A percentile compares a stretch with the other conserved stretches of the same genome.
These are phyloP conservation scores for Ammodytes dubius DNA, from an alignment of 2,113 vertebrate genomes.

Conservation along the genomic window DNA sequence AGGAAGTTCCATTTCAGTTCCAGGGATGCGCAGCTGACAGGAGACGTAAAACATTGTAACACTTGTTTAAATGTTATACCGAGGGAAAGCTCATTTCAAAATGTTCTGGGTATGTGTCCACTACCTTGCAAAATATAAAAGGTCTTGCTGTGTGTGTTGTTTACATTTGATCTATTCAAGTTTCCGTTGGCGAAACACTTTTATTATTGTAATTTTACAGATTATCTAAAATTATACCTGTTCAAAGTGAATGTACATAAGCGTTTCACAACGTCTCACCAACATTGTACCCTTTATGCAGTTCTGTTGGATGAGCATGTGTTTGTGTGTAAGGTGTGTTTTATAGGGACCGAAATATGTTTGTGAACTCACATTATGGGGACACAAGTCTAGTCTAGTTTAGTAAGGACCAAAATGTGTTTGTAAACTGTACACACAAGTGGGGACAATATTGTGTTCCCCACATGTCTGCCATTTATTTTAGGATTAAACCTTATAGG, in stretches of 20 bases:
- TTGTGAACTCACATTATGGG: background rate
- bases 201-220: background rate
- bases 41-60: conserved; percentile 12
- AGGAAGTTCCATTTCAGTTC: conserved; percentile 29
- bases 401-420: background rate
- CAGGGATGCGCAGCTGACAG: conserved; percentile 8
- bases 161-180: conserved; percentile 17
- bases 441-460: background rate
- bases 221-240: background rate
- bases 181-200: background rate
- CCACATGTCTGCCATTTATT: background rate
- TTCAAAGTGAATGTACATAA: background rate
- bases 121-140: conserved; percentile 23
- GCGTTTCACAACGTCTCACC: background rate
- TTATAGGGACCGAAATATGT: background rate
- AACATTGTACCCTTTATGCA: background rate
- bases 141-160: conserved; percentile 38
- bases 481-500: background rate
- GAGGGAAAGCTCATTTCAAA: background rate
- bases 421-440: background rate
- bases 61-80: conserved; percentile 26
- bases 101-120: conserved; percentile 15
- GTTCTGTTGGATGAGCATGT: background rate
- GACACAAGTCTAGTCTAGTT: background rate
- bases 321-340: background rate